Evolutionary conservation across 2,888 invertebrate species (phyloP), one percentile per base, ranked within the genome.

Genomic region (Dyspetes luteomarginatus): DNA sequence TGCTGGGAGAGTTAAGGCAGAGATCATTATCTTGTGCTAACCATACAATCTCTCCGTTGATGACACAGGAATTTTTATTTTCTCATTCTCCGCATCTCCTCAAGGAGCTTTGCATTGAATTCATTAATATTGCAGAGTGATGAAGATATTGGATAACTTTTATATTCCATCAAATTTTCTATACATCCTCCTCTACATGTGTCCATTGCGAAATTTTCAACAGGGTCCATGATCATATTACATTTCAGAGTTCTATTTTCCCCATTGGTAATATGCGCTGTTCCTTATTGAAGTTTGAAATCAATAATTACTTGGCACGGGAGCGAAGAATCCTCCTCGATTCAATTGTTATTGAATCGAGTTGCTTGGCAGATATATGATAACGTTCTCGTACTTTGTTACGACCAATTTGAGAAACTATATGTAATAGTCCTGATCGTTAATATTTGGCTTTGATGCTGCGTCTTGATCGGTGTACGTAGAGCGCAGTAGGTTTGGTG

Each of bases 361-460:
- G n/a, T n/a, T n/a, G n/a, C n/a, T n/a, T n/a, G n/a, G n/a, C n/a
- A n/a, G n/a, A n/a, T n/a, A 22, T n/a, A 52, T 41, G 5, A 12
- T 19, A 5, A 12, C 9, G 0, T 1, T 50, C 12, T 19, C 43
- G 4, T 2, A 15, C 22, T 22, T 50, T 28, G 12, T n/a, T 24
- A 36, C 45, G 3, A 30, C 24, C 24, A 52, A 64, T 64, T 56
- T 15, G 17, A 28, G 7, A 24, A 55, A 52, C 41, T 12, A 17
- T 36, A 36, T 3, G 4, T 17, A 48, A 30, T 74, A 30, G 4
- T 30, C 22, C 30, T 75, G 82, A 84, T 82, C 82, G 75, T 36
- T 48, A 36, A 75, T 80, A 78, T 84, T 83, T 81, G 76, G 68
- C 58, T 83, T 84, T 79, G 79, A 80, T 75, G 81, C 73, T 76